Percentiles rank a stretch among this genome's conserved stretches.
phyloP scores from a whole-genome alignment of 1,140 invertebrate genomes.

The Globodera rostochiensis region DNA sequence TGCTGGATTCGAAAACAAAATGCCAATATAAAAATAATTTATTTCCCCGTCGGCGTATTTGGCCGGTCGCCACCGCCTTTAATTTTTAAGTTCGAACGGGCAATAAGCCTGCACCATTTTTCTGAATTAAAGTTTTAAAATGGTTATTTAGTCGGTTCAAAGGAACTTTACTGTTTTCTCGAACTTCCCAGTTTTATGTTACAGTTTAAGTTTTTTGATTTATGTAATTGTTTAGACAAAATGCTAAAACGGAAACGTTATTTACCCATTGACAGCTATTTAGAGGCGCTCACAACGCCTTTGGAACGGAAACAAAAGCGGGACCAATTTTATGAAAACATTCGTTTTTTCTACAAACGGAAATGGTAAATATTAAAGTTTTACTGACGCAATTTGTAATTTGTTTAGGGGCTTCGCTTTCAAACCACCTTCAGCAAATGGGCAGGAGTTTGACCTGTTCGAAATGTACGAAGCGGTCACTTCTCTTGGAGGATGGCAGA shows the following conservation, averaged over 20 bases:
- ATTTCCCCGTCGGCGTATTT: too few species aligned
- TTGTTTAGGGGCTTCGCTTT: constrained; percentile 48
- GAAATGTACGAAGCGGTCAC: constrained; percentile 55
- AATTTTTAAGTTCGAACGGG: too few species aligned
- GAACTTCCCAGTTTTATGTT: too few species aligned
- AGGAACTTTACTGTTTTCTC: too few species aligned
- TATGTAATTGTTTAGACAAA: not conserved
- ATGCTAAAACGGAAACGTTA: constrained; percentile 26
- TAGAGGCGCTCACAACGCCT: constrained; percentile 28
- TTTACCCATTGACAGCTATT: constrained; percentile 32
- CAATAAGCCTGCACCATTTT: too few species aligned
- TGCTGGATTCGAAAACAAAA: too few species aligned
- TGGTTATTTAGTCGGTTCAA: too few species aligned
- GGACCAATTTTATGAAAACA: constrained; percentile 37
- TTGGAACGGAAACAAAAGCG: constrained; percentile 21
- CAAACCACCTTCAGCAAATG: constrained; percentile 48
- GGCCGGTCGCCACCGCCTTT: too few species aligned
- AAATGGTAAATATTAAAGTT: constrained; percentile 35
- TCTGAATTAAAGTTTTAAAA: too few species aligned
- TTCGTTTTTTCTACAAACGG: constrained; percentile 40
- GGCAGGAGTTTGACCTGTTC: constrained; percentile 50
- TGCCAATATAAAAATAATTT: too few species aligned
- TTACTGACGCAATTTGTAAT: too few species aligned
- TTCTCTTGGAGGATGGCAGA: constrained; percentile 56
- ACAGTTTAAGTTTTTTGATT: too few species aligned